Conservation (phyloP, 35 echinoderm and acorn worm genomes). For the Apostichopus californicus region DNA sequence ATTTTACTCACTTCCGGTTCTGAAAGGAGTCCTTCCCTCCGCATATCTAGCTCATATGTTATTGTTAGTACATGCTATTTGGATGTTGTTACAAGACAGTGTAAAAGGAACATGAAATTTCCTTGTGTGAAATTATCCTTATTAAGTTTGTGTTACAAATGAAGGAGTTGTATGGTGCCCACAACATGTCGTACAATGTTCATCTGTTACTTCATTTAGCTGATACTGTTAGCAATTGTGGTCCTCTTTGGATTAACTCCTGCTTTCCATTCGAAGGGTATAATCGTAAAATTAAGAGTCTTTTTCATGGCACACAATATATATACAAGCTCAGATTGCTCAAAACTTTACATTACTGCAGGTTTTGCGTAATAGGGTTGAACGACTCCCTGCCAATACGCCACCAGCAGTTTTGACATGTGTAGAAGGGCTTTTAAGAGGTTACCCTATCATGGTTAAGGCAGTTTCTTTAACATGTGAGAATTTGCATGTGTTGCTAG, state of each 20-base stretch:
- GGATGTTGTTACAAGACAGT: slow-evolving; percentile 20
- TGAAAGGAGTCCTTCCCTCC: neutral
- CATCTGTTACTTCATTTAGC: neutral
- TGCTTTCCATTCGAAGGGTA: slow-evolving; percentile 38
- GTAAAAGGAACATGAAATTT: neutral
- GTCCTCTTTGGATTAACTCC: slow-evolving; percentile 3
- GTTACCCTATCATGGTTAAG: neutral
- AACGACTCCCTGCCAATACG: neutral
- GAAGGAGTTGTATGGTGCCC: neutral
- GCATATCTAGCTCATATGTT: neutral
- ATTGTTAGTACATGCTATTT: slow-evolving; percentile 19
- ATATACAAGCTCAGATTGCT: slow-evolving; percentile 1
- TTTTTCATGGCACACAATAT: slow-evolving; percentile 37
- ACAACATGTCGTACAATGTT: slow-evolving; percentile 9
- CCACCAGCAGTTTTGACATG: neutral
- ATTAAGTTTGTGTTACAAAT: slow-evolving; percentile 15
- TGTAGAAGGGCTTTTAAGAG: neutral
- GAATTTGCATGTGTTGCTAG: neutral
- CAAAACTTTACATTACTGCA: neutral
- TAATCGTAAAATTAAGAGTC: slow-evolving; percentile 10
- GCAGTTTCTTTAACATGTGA: neutral
- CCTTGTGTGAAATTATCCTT: neutral
- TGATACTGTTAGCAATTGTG: neutral
- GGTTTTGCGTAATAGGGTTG: neutral
- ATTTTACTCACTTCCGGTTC: slow-evolving; percentile 18